Percentiles rank a stretch among this genome's conserved stretches.
Conservation (phyloP, 2,113 vertebrate genomes). For the Osmerus mordax region DNA sequence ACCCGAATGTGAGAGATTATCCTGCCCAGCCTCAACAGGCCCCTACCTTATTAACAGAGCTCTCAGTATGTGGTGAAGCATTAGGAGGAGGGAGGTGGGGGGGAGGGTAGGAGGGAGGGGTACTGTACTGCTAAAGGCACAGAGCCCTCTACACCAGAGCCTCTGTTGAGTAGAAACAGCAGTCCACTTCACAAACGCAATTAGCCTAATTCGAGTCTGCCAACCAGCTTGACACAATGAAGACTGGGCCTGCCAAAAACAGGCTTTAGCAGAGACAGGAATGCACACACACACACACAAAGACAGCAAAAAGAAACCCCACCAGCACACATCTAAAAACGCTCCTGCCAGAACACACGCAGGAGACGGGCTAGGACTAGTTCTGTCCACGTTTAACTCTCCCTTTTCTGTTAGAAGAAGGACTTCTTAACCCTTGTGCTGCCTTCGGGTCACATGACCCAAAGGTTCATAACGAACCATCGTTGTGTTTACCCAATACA, state of each 20-base stretch:
- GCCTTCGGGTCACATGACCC: too few relatives aligned
- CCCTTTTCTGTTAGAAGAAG: background rate
- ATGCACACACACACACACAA: background rate
- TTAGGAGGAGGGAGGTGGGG: background rate
- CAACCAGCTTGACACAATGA: background rate
- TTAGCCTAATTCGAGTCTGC: slow-evolving; percentile 13
- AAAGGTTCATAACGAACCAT: too few relatives aligned
- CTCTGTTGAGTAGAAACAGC: slow-evolving; percentile 6
- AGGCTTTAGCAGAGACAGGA: background rate
- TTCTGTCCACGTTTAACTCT: background rate
- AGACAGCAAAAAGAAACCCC: background rate
- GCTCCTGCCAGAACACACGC: background rate
- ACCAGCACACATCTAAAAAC: background rate
- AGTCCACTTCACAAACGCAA: slow-evolving; percentile 3
- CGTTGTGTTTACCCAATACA: too few relatives aligned
- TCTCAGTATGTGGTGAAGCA: background rate
- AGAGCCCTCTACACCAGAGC: slow-evolving; percentile 1
- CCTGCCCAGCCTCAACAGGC: slow-evolving; percentile 7
- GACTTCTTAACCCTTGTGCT: too few relatives aligned
- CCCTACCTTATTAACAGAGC: slow-evolving; percentile 26
- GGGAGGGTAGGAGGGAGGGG: background rate
- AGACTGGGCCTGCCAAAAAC: background rate
- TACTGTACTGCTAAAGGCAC: background rate
- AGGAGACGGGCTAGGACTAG: background rate
- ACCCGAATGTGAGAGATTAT: slow-evolving; percentile 15